A percentile compares a stretch with the other conserved stretches of the same genome.
Evolutionary conservation across 2,113 vertebrate species (phyloP).

Genomic region (Paramormyrops kingsleyae): DNA sequence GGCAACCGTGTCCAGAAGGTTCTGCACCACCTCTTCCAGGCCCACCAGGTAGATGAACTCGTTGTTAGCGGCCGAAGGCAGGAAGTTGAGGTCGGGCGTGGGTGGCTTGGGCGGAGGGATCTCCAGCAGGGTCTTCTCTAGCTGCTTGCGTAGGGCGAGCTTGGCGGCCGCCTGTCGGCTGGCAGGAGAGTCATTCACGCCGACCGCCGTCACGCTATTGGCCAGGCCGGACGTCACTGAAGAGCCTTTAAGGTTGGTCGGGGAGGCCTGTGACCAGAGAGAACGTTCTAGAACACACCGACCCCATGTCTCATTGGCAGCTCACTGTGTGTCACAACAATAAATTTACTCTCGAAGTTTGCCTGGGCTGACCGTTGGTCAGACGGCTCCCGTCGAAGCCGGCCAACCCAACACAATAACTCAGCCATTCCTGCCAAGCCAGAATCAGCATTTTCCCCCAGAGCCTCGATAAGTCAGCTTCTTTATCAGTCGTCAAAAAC

Average conservation of each 20-base stretch:
- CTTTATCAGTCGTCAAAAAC: neutral
- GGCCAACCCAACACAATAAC: neutral
- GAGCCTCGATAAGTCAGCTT: neutral
- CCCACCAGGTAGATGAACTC: slow-evolving; percentile 97
- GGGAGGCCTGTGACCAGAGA: slow-evolving; percentile 62
- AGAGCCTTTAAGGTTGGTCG: slow-evolving; percentile 76
- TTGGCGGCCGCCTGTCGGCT: slow-evolving; percentile 91
- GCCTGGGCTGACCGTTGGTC: neutral
- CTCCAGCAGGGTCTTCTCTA: slow-evolving; percentile 94
- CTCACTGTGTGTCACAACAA: neutral
- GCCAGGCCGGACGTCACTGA: slow-evolving; percentile 52
- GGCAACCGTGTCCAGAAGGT: slow-evolving; percentile 90
- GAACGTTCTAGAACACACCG: neutral
- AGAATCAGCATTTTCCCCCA: neutral
- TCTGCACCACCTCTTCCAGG: slow-evolving; percentile 93
- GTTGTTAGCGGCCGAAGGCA: slow-evolving; percentile 93
- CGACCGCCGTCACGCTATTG: slow-evolving; percentile 51
- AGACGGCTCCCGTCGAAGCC: neutral
- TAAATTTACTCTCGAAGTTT: neutral
- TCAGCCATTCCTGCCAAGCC: neutral
- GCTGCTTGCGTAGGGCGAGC: slow-evolving; percentile 86
- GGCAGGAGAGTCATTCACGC: slow-evolving; percentile 76
- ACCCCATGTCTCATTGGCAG: neutral
- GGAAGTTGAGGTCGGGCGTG: slow-evolving; percentile 86
- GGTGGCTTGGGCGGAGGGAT: slow-evolving; percentile 94